Conservation (phyloP, 2,888 invertebrate species). For the Heliconius cydno region DNA sequence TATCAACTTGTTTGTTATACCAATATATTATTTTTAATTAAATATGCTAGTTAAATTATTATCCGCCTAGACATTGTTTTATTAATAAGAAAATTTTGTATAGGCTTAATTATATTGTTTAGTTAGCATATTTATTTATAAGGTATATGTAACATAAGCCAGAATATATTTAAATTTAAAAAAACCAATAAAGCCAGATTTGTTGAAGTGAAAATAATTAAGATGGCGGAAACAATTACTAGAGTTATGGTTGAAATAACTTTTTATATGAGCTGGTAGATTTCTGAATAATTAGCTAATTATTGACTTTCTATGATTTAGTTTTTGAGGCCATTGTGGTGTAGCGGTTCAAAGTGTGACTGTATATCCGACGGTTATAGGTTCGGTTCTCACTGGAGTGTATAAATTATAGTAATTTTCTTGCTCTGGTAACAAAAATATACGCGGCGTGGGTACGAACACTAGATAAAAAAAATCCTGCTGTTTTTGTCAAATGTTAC, state of each 20-base stretch:
- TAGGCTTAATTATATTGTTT: slow-evolving; percentile 17
- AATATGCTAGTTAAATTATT: slow-evolving; percentile 27
- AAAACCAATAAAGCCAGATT: background rate
- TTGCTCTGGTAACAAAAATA: too few species aligned
- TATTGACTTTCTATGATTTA: background rate
- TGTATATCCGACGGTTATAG: background rate
- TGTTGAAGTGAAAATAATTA: background rate
- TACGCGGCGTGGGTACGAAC: too few species aligned
- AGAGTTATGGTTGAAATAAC: background rate
- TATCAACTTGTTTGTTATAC: background rate
- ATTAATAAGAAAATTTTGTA: slow-evolving; percentile 25
- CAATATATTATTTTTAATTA: slow-evolving; percentile 16
- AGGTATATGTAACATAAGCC: background rate
- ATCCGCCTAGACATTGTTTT: slow-evolving; percentile 20
- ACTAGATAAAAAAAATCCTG: too few species aligned
- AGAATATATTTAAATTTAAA: background rate
- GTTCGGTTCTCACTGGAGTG: background rate
- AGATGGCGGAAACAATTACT: too few species aligned
- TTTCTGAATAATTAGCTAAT: background rate
- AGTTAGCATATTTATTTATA: slow-evolving; percentile 28
- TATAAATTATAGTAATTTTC: background rate
- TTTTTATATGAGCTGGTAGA: slow-evolving; percentile 11
- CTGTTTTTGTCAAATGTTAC: too few species aligned
- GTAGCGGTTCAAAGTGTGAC: background rate
- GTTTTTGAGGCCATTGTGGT: background rate